phyloP scores from a whole-genome alignment of 2,888 invertebrate genomes.

The Listrodromus nycthemerus region DNA sequence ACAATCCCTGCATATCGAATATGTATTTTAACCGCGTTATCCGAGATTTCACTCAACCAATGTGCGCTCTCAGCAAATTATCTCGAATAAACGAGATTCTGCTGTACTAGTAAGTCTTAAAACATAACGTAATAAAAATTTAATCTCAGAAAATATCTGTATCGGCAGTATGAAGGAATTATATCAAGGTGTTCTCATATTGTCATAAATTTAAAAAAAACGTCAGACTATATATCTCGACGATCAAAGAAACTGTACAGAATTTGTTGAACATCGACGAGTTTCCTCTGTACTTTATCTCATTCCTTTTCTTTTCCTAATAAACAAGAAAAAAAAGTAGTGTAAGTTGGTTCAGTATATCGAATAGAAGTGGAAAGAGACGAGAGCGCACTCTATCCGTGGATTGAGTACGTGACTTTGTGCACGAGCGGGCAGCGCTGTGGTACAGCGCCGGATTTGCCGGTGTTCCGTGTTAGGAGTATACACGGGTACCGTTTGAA shows the following conservation, averaged over 20 bases:
- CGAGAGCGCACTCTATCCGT: not conserved
- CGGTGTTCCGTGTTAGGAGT: conserved; percentile 10
- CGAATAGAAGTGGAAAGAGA: conserved; percentile 23
- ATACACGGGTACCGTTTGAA: conserved; percentile 28
- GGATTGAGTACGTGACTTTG: conserved; percentile 34
- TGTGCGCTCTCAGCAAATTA: no score
- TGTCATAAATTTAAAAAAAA: not conserved
- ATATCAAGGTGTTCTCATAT: not conserved
- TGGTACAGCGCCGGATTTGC: not conserved
- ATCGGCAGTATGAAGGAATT: not conserved
- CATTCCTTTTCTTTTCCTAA: not conserved
- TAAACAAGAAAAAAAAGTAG: conserved; percentile 13
- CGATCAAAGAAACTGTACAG: not conserved
- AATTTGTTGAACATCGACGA: not conserved
- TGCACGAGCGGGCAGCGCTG: conserved; percentile 9
- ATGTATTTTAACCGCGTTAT: no score
- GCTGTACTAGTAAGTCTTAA: no score
- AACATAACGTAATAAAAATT: no score
- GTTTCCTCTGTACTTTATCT: not conserved
- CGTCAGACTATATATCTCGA: not conserved
- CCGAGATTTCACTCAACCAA: no score
- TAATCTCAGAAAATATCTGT: no score
- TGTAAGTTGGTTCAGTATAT: not conserved
- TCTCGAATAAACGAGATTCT: no score
- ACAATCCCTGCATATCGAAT: no score